Evolutionary conservation across 2,888 invertebrate species (phyloP).

Genomic region (Plagodis pulveraria): DNA sequence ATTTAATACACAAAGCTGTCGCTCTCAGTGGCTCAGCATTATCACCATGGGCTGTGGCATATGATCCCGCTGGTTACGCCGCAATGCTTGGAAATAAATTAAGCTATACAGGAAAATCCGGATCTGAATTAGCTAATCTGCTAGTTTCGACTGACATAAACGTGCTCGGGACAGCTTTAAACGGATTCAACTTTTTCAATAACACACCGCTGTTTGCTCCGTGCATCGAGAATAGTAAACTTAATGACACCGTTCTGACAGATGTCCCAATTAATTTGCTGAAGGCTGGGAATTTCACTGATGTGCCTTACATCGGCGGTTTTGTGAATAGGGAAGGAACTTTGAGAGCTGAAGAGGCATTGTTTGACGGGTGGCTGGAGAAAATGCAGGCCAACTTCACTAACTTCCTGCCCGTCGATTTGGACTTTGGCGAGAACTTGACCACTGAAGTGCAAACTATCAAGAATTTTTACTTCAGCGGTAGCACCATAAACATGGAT

Average conservation of each 20-base stretch:
- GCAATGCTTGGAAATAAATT: constrained; percentile 55
- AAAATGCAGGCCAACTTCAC: constrained; percentile 67
- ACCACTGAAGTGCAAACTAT: constrained; percentile 49
- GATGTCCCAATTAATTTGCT: constrained; percentile 65
- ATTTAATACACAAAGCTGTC: constrained; percentile 68
- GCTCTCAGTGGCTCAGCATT: constrained; percentile 70
- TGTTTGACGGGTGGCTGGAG: constrained; percentile 53
- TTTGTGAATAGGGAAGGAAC: constrained; percentile 72
- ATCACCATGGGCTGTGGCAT: constrained; percentile 74
- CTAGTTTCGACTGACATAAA: constrained; percentile 51
- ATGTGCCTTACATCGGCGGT: constrained; percentile 67
- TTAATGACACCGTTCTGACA: constrained; percentile 56
- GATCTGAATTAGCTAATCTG: constrained; percentile 53
- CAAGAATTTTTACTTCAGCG: constrained; percentile 62
- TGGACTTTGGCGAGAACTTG: constrained; percentile 50
- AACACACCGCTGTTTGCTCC: constrained; percentile 73
- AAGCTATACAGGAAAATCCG: constrained; percentile 53
- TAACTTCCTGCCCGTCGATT: constrained; percentile 66
- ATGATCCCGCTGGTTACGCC: constrained; percentile 67
- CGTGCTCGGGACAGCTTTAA: constrained; percentile 50
- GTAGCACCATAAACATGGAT: constrained; percentile 51
- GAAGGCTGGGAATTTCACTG: constrained; percentile 58
- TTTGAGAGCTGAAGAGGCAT: constrained; percentile 59
- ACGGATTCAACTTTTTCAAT: constrained; percentile 58
- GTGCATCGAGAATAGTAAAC: constrained; percentile 62